Conservation (phyloP, 2,888 invertebrate genomes). For the Hypomecis atomaria region DNA sequence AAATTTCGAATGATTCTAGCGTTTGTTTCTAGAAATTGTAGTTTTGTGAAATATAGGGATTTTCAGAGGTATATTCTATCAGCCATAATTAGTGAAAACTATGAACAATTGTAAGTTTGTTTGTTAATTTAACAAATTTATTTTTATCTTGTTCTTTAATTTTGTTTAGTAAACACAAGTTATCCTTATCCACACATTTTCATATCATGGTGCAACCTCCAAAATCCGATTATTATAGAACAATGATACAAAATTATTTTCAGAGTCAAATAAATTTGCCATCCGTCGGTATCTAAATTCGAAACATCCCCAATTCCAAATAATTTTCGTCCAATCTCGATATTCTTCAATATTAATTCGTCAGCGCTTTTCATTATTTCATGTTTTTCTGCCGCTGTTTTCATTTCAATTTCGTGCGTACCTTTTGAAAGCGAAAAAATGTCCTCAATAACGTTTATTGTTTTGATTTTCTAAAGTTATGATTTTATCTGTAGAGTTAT, state of each 20-base stretch:
- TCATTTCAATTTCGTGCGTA: slow-evolving; percentile 24
- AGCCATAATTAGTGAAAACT: too few species aligned
- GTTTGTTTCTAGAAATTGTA: too few species aligned
- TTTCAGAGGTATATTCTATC: too few species aligned
- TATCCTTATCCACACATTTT: background rate
- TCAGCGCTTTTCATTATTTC: slow-evolving; percentile 28
- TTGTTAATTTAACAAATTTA: too few species aligned
- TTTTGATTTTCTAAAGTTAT: slow-evolving; percentile 14
- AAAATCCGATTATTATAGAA: slow-evolving; percentile 11
- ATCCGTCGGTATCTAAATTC: slow-evolving; percentile 17
- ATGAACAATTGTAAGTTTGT: too few species aligned
- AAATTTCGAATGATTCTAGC: too few species aligned
- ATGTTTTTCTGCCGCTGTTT: slow-evolving; percentile 28
- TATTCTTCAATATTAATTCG: slow-evolving; percentile 29
- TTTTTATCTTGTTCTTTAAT: too few species aligned
- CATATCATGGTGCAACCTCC: background rate
- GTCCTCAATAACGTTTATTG: slow-evolving; percentile 9
- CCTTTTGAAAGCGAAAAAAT: slow-evolving; percentile 24
- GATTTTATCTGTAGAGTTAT: slow-evolving; percentile 5
- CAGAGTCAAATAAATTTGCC: slow-evolving; percentile 17
- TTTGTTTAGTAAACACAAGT: too few species aligned
- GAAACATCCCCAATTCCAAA: slow-evolving; percentile 24
- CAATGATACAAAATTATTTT: slow-evolving; percentile 21
- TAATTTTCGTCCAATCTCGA: slow-evolving; percentile 26
- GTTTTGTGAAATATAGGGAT: too few species aligned